A percentile compares a stretch with the other conserved stretches of the same genome.
These are phyloP conservation scores for Ciconia maguari DNA, from an alignment of 2,113 vertebrate genomes.

Conservation along the genomic window DNA sequence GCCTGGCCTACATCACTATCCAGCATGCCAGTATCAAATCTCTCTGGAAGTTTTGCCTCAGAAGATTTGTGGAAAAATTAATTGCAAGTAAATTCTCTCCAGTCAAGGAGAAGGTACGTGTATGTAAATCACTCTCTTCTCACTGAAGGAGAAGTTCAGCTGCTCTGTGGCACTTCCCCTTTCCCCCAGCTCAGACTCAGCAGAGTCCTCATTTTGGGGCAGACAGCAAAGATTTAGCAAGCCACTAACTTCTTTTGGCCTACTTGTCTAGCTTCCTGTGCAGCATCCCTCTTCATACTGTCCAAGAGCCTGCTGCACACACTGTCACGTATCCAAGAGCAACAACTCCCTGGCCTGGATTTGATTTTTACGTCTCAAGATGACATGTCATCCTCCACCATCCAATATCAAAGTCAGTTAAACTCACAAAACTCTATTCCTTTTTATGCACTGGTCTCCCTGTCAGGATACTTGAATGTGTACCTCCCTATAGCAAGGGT, in stretches of 20 bases:
- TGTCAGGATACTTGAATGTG: too few species aligned
- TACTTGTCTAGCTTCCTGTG: too few species aligned
- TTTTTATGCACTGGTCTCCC: too few species aligned
- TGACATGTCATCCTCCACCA: too few species aligned
- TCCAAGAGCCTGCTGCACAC: too few species aligned
- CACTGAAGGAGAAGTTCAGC: neutral
- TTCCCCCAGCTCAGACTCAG: neutral
- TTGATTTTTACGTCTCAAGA: too few species aligned
- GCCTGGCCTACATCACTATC: neutral
- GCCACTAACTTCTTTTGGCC: neutral
- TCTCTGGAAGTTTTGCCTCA: neutral
- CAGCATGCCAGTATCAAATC: neutral
- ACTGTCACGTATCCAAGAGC: too few species aligned
- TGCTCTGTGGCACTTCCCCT: neutral
- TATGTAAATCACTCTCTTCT: neutral
- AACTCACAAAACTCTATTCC: too few species aligned
- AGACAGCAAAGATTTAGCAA: neutral
- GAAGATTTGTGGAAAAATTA: neutral
- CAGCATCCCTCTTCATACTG: too few species aligned
- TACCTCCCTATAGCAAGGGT: too few species aligned
- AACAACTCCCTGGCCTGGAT: too few species aligned
- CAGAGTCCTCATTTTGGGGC: neutral
- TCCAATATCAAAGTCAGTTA: too few species aligned
- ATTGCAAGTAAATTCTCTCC: neutral
- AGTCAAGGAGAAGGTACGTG: neutral